phyloP scores from a whole-genome alignment of 2,797 vertebrate species.

The Alcedo atthis region DNA sequence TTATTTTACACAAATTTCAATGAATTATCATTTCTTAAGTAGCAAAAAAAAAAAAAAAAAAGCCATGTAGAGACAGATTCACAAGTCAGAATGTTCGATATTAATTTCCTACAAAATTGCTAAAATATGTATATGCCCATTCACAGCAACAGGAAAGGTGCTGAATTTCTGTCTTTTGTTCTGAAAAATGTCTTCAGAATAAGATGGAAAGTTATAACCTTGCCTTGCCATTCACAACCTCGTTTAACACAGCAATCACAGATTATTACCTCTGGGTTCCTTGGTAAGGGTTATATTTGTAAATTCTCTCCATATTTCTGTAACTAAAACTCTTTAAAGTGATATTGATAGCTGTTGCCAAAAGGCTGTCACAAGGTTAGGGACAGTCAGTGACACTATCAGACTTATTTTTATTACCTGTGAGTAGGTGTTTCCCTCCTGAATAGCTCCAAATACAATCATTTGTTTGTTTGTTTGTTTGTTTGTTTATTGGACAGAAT shows the following conservation, averaged over 20 bases:
- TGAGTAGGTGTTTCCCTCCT: background rate
- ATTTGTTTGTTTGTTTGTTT: too few relatives aligned
- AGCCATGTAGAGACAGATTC: background rate
- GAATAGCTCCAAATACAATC: background rate
- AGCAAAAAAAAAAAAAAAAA: background rate
- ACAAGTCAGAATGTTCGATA: background rate
- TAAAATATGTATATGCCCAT: fast-evolving
- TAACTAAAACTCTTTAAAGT: background rate
- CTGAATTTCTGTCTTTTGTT: background rate
- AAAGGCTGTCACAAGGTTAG: background rate
- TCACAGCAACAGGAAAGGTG: background rate
- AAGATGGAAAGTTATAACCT: background rate
- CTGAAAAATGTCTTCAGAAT: background rate
- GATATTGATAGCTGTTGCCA: background rate
- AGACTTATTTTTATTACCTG: background rate
- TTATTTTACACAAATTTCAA: background rate
- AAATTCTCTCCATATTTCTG: background rate
- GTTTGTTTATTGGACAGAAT: background rate
- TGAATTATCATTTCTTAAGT: background rate
- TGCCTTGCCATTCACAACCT: background rate
- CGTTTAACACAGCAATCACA: background rate
- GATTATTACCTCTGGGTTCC: background rate
- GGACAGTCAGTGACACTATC: background rate
- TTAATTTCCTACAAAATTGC: background rate
- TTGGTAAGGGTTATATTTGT: background rate